Conservation (phyloP, 2,888 invertebrate species). For the Magallana nippona region DNA sequence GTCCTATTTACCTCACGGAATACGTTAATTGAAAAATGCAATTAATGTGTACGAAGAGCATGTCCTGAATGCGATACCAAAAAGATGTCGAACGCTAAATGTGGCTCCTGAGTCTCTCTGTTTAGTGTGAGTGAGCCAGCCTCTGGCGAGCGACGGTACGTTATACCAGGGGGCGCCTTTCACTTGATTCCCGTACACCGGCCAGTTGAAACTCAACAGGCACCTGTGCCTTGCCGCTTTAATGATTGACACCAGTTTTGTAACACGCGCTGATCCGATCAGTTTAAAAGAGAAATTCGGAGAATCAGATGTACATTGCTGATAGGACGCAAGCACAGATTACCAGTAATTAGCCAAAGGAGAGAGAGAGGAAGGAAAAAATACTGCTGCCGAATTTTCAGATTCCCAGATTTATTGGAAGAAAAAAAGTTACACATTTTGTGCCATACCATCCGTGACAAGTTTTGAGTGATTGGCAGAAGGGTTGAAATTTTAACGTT, state of each 20-base stretch:
- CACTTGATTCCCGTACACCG: constrained; percentile 14
- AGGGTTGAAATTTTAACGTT: constrained; percentile 12
- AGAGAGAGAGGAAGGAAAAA: not conserved
- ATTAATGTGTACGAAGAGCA: not conserved
- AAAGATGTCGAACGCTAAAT: not conserved
- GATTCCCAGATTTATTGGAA: constrained; percentile 3
- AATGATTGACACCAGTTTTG: constrained; percentile 43
- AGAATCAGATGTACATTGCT: constrained; percentile 30
- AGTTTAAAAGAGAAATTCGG: constrained; percentile 39
- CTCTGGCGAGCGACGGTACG: constrained; percentile 8
- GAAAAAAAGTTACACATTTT: not conserved
- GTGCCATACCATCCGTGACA: constrained; percentile 15
- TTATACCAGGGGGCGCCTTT: constrained; percentile 35
- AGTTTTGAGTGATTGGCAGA: not conserved
- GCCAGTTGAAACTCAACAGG: constrained; percentile 39
- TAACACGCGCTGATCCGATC: constrained; percentile 38
- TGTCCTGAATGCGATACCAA: not conserved
- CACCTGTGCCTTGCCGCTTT: constrained; percentile 36
- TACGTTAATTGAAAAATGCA: constrained; percentile 30
- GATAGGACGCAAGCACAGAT: constrained; percentile 32
- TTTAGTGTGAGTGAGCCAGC: not conserved
- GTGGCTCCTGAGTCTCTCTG: not conserved
- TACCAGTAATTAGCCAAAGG: constrained; percentile 20
- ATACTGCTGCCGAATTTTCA: constrained; percentile 4
- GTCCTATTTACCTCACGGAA: not conserved